Percentiles rank a stretch among this genome's conserved stretches.
phyloP scores from a whole-genome alignment of 2,888 invertebrate genomes.

The Drosophila affinis region DNA sequence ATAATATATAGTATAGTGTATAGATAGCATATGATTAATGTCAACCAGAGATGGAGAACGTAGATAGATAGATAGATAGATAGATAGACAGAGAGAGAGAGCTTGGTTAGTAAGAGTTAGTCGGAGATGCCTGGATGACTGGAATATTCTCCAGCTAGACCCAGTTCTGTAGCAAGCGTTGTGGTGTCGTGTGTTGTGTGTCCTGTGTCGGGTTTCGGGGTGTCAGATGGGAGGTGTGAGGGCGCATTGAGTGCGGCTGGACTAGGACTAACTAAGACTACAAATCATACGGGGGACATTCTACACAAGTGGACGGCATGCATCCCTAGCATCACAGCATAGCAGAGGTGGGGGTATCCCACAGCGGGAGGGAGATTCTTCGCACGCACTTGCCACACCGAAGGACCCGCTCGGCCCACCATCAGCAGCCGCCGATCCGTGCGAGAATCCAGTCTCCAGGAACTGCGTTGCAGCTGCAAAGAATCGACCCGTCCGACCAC shows the following conservation, averaged over 20 bases:
- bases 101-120: conserved; percentile 30
- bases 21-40: conserved; percentile 4
- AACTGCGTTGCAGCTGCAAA: conserved; percentile 73
- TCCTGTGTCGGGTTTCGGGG: conserved; percentile 11
- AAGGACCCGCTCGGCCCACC: conserved; percentile 18
- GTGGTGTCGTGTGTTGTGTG: conserved; percentile 66
- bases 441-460: conserved; percentile 62
- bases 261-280: conserved; percentile 30
- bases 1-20: conserved; percentile 17
- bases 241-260: conserved; percentile 10
- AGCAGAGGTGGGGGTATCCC: conserved; percentile 9
- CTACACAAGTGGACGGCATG: conserved; percentile 34
- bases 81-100: conserved; percentile 24
- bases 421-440: conserved; percentile 7
- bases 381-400: conserved; percentile 70
- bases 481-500: conserved; percentile 69
- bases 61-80: conserved; percentile 29
- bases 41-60: conserved; percentile 13
- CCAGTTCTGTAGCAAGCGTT: conserved; percentile 53
- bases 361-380: conserved; percentile 6
- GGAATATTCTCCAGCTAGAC: conserved; percentile 26
- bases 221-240: neutral
- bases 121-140: conserved; percentile 21
- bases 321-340: conserved; percentile 33
- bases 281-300: conserved; percentile 20